Base-by-base conservation (phyloP, 1,140 invertebrate species). In the Temnothorax nylanderi region DNA sequence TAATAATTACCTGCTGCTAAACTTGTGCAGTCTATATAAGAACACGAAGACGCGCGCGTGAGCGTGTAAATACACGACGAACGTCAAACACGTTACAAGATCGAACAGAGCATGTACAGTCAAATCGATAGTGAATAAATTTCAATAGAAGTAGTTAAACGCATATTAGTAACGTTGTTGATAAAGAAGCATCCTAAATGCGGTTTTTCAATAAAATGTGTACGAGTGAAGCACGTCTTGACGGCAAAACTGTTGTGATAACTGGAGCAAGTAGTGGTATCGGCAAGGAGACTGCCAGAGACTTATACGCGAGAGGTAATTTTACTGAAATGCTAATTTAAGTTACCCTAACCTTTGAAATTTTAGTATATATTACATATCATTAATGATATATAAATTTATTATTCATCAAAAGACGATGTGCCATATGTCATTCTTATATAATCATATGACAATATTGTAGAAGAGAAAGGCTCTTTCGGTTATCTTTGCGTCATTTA, bases 261-360 rank as follows among this genome's bases (percentile, higher is more conserved):
- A 98, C 98, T 1, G 98, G 98, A n/a, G 97, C 97, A 62, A 99
- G 98, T 93, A 97, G 97, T 44, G 99, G 99, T 11, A 98, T 99
- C 90, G 98, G 98, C 11, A 98, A 98, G 95, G 97, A 98, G 94
- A 98, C 98, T 21, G 98, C 97, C 0, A 92, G 96, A 71, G 97
- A 98, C 92, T 95, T 98, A 90, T 98, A 97, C 49, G 96, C 96
- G 90, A 95, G 98, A 94, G 97, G 97, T 95, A 95, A 94, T 44
- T 1, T 56, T 56, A 21, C 0, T 6, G 6, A 74, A 37, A n/a
- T 72, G 26, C 21, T 54, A 7, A 13, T 74, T 34, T 21, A 37
- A 65, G 8, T 11, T 74, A 54, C 32, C 8, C n/a, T 51, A 85
- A 32, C 32, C 1, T 32, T 51, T n/a, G 1, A 34, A 51, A 34